Base-by-base conservation (phyloP, 2,888 invertebrate genomes). In the Lithodes maja region DNA sequence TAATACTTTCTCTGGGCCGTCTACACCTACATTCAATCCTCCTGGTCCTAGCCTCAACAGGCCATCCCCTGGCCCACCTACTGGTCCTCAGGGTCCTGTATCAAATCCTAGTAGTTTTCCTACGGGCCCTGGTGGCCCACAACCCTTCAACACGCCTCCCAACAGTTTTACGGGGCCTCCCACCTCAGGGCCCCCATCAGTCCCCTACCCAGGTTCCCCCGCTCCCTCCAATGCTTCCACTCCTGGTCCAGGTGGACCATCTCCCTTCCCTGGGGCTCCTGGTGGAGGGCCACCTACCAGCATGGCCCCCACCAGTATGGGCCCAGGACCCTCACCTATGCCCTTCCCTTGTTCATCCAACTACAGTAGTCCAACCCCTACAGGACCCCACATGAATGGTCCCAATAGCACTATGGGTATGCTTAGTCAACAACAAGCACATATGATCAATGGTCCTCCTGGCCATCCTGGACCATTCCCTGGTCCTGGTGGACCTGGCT, bases 221-320 rank as follows among this genome's bases (percentile, higher is more conserved):
- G 91, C 91, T 52, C 91, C 91, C 33, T 91, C 91, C 77, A 91
- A 91, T 91, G 91, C 91, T 55, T 89, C 91, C 68, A 91, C 91
- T 15, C 91, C 91, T 7, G 91, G 91, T n/a, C 91, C 91, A 33
- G 91, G 91, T 78, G 91, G 91, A 1, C 91, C 90, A 7, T 91
- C 91, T 77, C 91, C 91, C 54, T 91, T 91, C 78, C 90, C 91
- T 54, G 90, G 90, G 53, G 85, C 85, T 15, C 89, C 91, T 69
- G 90, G 89, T 7, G 91, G 91, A 50, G 90, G 87, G 52, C 91
- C 91, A 9, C 86, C 89, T 9, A 87, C 86, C 49, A 85, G 87
- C 83, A 88, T 90, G 90, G 87, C 88, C 33, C 84, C 87, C 50
- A 78, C 87, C 82, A 90, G 85, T 54, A 83, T 90, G 90, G 90